Base-by-base conservation (phyloP, 2,797 vertebrate species). In the Nasua narica region DNA sequence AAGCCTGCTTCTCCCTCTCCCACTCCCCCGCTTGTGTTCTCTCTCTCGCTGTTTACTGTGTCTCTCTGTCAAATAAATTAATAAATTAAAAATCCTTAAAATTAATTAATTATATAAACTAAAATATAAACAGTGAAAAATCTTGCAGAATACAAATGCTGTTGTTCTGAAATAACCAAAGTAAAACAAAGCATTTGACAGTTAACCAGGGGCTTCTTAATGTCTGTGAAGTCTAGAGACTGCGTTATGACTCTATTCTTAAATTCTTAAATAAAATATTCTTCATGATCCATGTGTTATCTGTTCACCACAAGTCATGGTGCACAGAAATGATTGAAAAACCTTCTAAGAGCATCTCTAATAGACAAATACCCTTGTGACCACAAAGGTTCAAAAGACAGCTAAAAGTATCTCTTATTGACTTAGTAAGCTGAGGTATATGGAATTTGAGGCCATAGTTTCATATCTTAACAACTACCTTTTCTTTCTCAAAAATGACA, bases 231-330 rank as follows among this genome's bases (percentile, higher is more conserved):
- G 40, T 40, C 40, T 54, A 60, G 19, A 72, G 56, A 78, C 58
- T 54, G 7, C 40, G 21, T 62, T n/a, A 72, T 85, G 8, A 56
- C 69, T 74, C 35, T 94, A 56, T 77, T 96, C 94, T 90, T 69
- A 96, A 97, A 95, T 89, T 96, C 15, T 79, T 85, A 84, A 90
- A 96, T 91, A 91, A 92, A 96, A 87, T 83, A 40, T 60, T 35
- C 1, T 58, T 25, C 21, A 82, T 50, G 8, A 72, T 2, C 2
- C 46, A 86, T 54, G 48, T 72, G 60, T 54, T 79, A 60, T 50
- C n/a, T 77, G 10, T 91, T 35, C 40, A 37, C 1, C 58, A 1
- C 84, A 78, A 2, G 76, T 97, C 94, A 50, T 14, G 79, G 79
- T 74, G 11, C 15, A 79, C 27, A 35, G 7, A 86, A 15, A 21